Conservation (phyloP, 2,797 vertebrate genomes). For the Novumbra hubbsi region DNA sequence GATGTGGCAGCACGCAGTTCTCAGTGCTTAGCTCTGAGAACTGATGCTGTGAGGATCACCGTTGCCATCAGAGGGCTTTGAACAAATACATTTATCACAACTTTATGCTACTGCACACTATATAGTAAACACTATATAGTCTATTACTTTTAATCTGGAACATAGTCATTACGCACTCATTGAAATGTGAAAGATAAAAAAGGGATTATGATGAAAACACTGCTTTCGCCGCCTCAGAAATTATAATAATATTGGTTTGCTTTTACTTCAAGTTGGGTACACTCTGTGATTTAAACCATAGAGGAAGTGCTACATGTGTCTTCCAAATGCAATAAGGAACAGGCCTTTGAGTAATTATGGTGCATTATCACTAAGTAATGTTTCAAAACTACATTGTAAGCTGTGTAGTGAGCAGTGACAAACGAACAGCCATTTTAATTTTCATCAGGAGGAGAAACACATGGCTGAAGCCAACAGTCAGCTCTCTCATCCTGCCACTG, state of each 20-base stretch:
- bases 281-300: conserved; percentile 50
- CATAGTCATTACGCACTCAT: conserved; percentile 28
- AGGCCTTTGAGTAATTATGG: conserved; percentile 74
- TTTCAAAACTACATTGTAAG: conserved; percentile 72
- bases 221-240: conserved; percentile 16
- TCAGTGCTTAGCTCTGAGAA: conserved; percentile 45
- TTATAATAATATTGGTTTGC: conserved; percentile 24
- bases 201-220: conserved; percentile 26
- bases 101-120: conserved; percentile 28
- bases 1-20: conserved; percentile 27
- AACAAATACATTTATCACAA: conserved; percentile 69
- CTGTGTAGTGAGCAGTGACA: conserved; percentile 71
- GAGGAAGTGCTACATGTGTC: conserved; percentile 61
- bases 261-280: conserved; percentile 22
- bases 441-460: conserved; percentile 71
- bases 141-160: conserved; percentile 50
- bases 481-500: conserved; percentile 68
- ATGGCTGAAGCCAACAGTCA: conserved; percentile 71
- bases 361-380: conserved; percentile 68
- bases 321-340: conserved; percentile 66
- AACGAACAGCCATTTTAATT: conserved; percentile 71
- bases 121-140: conserved; percentile 23
- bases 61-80: conserved; percentile 60
- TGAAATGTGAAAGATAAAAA: background rate
- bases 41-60: conserved; percentile 47